phyloP scores from a whole-genome alignment of 2,888 invertebrate genomes.

The Cynaeus angustus region DNA sequence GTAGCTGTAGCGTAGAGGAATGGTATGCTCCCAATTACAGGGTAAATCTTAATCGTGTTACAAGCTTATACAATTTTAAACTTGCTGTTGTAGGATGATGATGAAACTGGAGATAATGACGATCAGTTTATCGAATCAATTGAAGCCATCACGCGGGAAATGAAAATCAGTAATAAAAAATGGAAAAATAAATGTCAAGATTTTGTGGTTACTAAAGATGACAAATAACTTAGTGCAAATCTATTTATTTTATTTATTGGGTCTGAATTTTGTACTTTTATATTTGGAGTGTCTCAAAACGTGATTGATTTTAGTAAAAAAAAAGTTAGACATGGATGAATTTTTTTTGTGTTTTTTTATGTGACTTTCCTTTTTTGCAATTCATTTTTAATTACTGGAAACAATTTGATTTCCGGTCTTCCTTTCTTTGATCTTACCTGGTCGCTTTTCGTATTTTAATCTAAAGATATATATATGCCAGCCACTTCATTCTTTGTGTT shows the following conservation, averaged over 20 bases:
- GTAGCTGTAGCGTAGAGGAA: constrained; percentile 53
- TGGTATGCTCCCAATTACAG: constrained; percentile 62
- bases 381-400: no score
- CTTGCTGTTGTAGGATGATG: constrained; percentile 57
- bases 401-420: no score
- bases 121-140: constrained; percentile 60
- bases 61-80: no score
- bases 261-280: constrained; percentile 16
- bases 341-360: no score
- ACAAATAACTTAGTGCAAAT: constrained; percentile 49
- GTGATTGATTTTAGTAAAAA: neutral
- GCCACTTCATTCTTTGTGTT: no score
- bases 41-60: constrained; percentile 55
- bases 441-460: no score
- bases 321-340: no score
- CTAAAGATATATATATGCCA: no score
- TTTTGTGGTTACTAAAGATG: constrained; percentile 57
- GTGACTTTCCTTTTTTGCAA: no score
- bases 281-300: neutral
- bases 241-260: constrained; percentile 16
- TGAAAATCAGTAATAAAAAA: constrained; percentile 59
- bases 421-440: no score
- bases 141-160: constrained; percentile 61
- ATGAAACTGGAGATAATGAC: constrained; percentile 57
- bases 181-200: constrained; percentile 60